Evolutionary conservation across 1,140 invertebrate species (phyloP).

Genomic region (Zophobas atratus): DNA sequence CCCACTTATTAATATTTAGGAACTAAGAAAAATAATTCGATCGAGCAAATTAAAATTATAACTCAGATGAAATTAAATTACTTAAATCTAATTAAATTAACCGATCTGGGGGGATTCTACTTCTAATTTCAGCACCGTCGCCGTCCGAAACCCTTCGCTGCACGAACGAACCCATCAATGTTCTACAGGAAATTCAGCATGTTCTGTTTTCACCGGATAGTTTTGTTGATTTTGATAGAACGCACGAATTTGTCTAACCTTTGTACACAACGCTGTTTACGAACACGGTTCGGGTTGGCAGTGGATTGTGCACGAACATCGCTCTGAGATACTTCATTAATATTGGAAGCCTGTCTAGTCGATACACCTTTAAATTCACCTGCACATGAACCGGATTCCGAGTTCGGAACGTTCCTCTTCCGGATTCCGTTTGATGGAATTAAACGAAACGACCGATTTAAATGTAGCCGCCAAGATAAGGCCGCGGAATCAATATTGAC

Average conservation of each 20-base stretch:
- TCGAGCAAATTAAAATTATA: too few species aligned
- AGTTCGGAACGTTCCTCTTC: too few species aligned
- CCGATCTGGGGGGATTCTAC: too few species aligned
- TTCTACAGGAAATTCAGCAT: conserved; percentile 34
- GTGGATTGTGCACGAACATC: conserved; percentile 7
- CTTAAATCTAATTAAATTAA: too few species aligned
- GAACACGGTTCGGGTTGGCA: conserved; percentile 16
- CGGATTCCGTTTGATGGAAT: background rate
- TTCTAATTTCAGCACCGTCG: too few species aligned
- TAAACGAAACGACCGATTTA: too few species aligned
- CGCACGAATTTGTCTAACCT: conserved; percentile 36
- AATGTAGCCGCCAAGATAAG: too few species aligned
- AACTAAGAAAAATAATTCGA: too few species aligned
- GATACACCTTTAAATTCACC: conserved; percentile 22
- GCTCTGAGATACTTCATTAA: conserved; percentile 20
- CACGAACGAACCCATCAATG: conserved; percentile 7
- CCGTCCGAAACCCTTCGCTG: background rate
- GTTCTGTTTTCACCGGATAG: conserved; percentile 21
- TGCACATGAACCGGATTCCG: background rate
- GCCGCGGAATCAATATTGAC: too few species aligned
- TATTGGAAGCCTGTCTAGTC: conserved; percentile 15
- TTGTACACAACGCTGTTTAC: conserved; percentile 28
- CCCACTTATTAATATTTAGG: too few species aligned
- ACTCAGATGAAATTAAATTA: too few species aligned
- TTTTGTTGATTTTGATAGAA: conserved; percentile 42